Percentiles rank a stretch among this genome's conserved stretches.
These are phyloP conservation scores for Caerostris extrusa DNA, from an alignment of 1,140 invertebrate genomes.

Conservation along the genomic window DNA sequence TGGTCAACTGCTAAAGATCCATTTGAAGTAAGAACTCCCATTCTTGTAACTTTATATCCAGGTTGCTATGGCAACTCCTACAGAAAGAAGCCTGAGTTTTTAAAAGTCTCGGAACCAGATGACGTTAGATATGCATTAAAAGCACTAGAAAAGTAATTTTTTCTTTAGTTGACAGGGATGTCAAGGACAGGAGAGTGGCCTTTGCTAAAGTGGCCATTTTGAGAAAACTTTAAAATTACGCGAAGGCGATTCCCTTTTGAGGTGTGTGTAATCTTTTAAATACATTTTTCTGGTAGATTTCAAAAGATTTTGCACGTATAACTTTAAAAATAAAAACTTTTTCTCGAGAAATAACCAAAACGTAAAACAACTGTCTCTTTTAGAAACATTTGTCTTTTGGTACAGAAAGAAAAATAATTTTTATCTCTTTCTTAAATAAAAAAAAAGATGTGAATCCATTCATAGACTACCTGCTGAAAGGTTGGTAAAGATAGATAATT, in stretches of 20 bases:
- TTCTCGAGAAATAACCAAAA: too few species aligned
- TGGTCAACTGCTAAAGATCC: conserved; percentile 37
- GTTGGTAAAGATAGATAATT: too few species aligned
- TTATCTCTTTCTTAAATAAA: too few species aligned
- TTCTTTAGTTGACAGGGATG: not conserved
- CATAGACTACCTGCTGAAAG: too few species aligned
- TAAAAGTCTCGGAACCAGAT: not conserved
- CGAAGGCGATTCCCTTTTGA: not conserved
- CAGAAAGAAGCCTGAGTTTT: not conserved
- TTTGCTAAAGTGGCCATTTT: not conserved
- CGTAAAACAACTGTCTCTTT: too few species aligned
- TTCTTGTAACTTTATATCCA: not conserved
- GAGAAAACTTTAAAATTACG: not conserved
- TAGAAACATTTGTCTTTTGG: too few species aligned
- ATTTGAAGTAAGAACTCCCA: not conserved
- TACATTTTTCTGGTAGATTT: too few species aligned
- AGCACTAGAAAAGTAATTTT: not conserved
- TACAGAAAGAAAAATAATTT: too few species aligned
- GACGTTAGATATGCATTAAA: not conserved
- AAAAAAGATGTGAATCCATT: too few species aligned
- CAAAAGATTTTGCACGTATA: too few species aligned
- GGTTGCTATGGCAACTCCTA: not conserved
- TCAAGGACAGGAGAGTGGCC: not conserved
- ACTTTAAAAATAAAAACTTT: too few species aligned
- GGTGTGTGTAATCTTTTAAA: not conserved